Conservation (phyloP, 2,797 vertebrate genomes). For the Prionace glauca region DNA sequence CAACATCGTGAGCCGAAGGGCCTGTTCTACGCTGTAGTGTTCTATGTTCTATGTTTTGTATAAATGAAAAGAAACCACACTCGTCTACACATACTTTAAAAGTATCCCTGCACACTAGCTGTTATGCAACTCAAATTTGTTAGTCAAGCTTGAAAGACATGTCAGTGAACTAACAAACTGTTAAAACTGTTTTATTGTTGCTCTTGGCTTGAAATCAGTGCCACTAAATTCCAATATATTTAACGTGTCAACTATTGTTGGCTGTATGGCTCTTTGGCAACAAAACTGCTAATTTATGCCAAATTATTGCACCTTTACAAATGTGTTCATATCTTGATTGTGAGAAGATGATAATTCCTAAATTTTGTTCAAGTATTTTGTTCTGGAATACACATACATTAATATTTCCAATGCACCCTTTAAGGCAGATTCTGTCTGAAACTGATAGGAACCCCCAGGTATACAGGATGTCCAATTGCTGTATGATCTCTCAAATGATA, state of each 20-base stretch:
- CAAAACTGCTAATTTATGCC: not conserved
- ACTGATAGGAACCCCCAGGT: not conserved
- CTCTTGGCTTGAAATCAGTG: not conserved
- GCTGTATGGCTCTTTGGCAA: not conserved
- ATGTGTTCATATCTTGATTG: not conserved
- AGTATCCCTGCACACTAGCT: not conserved
- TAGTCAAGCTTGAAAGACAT: not conserved
- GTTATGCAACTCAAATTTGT: not conserved
- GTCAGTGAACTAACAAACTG: not conserved
- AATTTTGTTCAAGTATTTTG: not conserved
- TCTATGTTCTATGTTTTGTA: too few species aligned
- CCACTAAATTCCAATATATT: not conserved
- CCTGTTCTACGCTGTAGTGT: too few species aligned
- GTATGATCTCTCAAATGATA: not conserved
- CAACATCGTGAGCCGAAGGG: too few species aligned
- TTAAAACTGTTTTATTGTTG: not conserved
- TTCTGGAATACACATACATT: not conserved
- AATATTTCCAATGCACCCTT: not conserved
- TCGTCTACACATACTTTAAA: not conserved
- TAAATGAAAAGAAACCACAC: not conserved
- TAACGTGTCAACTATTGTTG: not conserved
- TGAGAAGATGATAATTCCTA: not conserved
- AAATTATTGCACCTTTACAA: not conserved
- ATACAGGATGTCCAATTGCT: not conserved
- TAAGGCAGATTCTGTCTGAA: not conserved